Conservation (phyloP, 2,797 vertebrate genomes). For the Cryptoprocta ferox region DNA sequence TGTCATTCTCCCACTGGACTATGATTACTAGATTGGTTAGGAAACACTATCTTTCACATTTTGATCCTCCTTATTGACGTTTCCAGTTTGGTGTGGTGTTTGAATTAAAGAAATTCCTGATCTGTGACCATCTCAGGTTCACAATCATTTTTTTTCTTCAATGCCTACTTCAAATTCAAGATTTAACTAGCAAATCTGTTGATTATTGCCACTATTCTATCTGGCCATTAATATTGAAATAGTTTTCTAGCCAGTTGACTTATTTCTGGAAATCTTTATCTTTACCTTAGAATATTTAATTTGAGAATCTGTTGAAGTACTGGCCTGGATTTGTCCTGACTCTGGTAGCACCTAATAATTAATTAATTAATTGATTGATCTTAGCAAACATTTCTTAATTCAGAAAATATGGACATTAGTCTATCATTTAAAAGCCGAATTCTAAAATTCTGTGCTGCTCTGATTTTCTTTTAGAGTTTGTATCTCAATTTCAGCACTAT, state of each 20-base stretch:
- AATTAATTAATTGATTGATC: slow-evolving; percentile 24
- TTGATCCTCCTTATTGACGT: slow-evolving; percentile 38
- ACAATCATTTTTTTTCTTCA: slow-evolving; percentile 26
- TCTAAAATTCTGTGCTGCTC: slow-evolving; percentile 45
- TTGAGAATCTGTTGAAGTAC: slow-evolving; percentile 1
- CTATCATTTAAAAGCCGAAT: background rate
- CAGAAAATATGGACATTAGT: slow-evolving; percentile 28
- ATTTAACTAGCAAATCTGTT: slow-evolving; percentile 31
- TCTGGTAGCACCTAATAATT: slow-evolving; percentile 2
- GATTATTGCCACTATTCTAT: background rate
- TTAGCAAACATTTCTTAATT: slow-evolving; percentile 39
- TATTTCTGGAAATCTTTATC: slow-evolving; percentile 23
- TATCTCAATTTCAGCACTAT: slow-evolving; percentile 45
- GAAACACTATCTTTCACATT: background rate
- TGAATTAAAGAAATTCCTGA: slow-evolving; percentile 62
- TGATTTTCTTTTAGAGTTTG: slow-evolving; percentile 36
- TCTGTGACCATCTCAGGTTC: slow-evolving; percentile 42
- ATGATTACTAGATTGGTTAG: slow-evolving; percentile 61
- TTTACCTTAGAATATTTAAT: slow-evolving; percentile 33
- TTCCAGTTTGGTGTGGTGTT: slow-evolving; percentile 41
- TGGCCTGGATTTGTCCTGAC: background rate
- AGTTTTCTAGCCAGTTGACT: background rate
- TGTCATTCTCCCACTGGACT: slow-evolving; percentile 46
- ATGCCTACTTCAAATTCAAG: slow-evolving; percentile 48
- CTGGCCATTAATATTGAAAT: slow-evolving; percentile 25